Base-by-base conservation (phyloP, 2,113 vertebrate species). In the Anguilla japonica region DNA sequence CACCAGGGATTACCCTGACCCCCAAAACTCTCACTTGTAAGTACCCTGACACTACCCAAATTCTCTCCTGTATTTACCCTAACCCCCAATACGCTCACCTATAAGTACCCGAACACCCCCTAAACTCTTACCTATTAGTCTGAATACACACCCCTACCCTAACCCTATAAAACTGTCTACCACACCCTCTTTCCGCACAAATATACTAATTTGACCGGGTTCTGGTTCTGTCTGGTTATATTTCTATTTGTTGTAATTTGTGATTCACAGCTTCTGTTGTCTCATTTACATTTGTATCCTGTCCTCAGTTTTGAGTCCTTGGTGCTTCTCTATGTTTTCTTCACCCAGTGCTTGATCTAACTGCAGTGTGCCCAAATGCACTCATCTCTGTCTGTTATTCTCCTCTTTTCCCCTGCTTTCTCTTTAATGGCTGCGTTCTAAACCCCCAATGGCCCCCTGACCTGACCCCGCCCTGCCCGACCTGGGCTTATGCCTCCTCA, bases 11-110 rank as follows among this genome's bases (percentile, higher is more conserved):
- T 16, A 67, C 63, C 3, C 60, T 20, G 3, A 67, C 60, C 60
- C 16, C 16, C 26, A 4, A 67, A 16, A 67, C 60, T 26, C 96
- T 99, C 79, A 96, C 96, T 79, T 92, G 98, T 99, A 94, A 97
- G 97, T 96, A 89, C 0, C 5, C 16, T 39, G 1, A 85, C 71
- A n/a, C 14, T 15, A 7, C 18, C 56, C 56, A 57, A 57, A 57
- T 15, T 16, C 46, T 57, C n/a, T 7, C 20, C 8, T 15, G 8
- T 43, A 26, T 4, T 3, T 26, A 79, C 78, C 34, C 34, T 15
- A 15, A 13, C 16, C 34, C 18, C 71, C 18, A 11, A 75, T 5
- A n/a, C 71, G 5, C 7, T n/a, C 22, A 26, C 26, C 22, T 26
- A 16, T 26, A 4, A 26, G 15, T 67, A 67, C 63, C 5, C 16